phyloP scores from a whole-genome alignment of 2,113 vertebrate genomes.

The Numida meleagris region DNA sequence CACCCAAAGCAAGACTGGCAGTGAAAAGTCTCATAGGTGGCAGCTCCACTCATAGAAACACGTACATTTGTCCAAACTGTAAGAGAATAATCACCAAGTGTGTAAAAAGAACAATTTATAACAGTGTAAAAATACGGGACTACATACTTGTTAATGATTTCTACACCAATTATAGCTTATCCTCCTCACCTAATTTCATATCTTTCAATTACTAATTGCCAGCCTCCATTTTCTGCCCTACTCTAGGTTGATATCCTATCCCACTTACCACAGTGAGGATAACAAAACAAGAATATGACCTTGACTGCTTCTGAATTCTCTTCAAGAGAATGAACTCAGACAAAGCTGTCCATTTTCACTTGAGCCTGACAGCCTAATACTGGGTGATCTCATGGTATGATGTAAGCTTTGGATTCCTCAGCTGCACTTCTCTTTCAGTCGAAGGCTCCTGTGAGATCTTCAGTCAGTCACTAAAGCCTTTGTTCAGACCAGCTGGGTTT shows the following conservation, averaged over 20 bases:
- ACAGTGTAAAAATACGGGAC: background rate
- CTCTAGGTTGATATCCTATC: background rate
- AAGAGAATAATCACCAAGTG: background rate
- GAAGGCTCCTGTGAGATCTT: background rate
- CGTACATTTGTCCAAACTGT: background rate
- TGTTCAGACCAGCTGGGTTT: conserved; percentile 12
- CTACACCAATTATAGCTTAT: background rate
- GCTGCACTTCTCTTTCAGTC: background rate
- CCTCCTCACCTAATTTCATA: background rate
- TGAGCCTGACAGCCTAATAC: background rate
- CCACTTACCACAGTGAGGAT: background rate
- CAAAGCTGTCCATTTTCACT: background rate
- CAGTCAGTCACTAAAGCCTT: conserved; percentile 8
- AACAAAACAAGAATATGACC: background rate
- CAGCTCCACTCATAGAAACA: background rate
- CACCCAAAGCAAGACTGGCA: background rate
- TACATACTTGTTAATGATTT: background rate
- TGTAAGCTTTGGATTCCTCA: background rate
- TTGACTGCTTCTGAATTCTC: background rate
- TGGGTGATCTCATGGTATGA: background rate
- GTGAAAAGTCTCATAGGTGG: background rate
- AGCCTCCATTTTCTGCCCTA: background rate
- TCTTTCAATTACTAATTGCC: background rate
- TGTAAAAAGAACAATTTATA: background rate
- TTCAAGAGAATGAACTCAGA: background rate